Evolutionary conservation across 2,888 invertebrate species (phyloP), one percentile per base, ranked within the genome.

Genomic region (Erebia epiphron): DNA sequence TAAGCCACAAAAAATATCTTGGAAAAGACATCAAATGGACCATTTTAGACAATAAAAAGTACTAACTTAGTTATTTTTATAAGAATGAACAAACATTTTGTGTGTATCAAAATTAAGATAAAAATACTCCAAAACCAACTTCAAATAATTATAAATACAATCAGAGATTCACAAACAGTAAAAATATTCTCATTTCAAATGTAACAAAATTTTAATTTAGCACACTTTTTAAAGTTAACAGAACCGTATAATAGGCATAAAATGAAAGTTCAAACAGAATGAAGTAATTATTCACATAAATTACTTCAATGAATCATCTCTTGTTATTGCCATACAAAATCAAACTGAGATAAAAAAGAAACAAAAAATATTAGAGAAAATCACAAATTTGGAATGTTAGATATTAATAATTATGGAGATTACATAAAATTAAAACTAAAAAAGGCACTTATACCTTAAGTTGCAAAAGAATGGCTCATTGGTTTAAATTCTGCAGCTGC

Each of bases 311-410:
- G 14, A n/a, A 7, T 26, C 58, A 80, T 80, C 16, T 35, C 35
- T 7, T 7, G 35, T 7, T 35, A 67, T 35, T 63, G 57, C 41
- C 1, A 56, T 64, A 35, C 41, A 52, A 16, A 8, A 67, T 50
- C 26, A 60, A 52, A 68, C 9, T 46, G 0, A 8, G n/a, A 10
- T 49, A 63, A 35, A 35, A 8, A 57, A 10, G n/a, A 60, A 43
- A 16, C 8, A 43, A 68, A 67, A 26, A 41, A 61, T 60, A 18
- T 2, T 16, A 68, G 41, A 75, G 58, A 64, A n/a, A 80, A 82
- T 80, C 78, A 82, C 78, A 79, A 75, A 78, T 74, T 81, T 61
- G 87, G 87, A 88, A 88, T 88, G 88, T 82, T 75, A 79, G 67
- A 67, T 35, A 35, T 7, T 35, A 5, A 1, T 35, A 35, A 7